Conservation (phyloP, 2,797 vertebrate genomes). For the Pyrocephalus nanus region DNA sequence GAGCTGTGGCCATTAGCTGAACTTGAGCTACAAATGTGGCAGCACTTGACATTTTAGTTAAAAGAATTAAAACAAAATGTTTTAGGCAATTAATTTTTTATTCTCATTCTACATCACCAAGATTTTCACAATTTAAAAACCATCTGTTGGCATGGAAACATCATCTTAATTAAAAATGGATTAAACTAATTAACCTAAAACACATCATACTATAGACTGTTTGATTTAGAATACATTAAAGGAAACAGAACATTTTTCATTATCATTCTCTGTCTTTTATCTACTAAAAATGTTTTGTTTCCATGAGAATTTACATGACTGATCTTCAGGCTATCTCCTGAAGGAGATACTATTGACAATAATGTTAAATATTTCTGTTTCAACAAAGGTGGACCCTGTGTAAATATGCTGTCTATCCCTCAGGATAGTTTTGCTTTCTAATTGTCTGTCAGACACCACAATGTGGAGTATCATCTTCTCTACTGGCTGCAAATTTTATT, state of each 20-base stretch:
- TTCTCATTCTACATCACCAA: constrained; percentile 57
- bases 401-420: background rate
- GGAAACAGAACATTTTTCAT: constrained; percentile 65
- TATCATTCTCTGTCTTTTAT: constrained; percentile 60
- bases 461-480: background rate
- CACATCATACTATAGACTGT: constrained; percentile 62
- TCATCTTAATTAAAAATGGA: constrained; percentile 76
- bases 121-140: constrained; percentile 73
- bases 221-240: constrained; percentile 68
- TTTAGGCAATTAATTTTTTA: constrained; percentile 75
- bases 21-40: constrained; percentile 32
- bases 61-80: constrained; percentile 57
- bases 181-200: constrained; percentile 80
- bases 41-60: constrained; percentile 44
- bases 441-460: background rate
- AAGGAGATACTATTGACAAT: background rate
- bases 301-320: background rate
- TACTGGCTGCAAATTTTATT: background rate
- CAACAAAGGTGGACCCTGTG: background rate
- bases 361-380: background rate
- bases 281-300: constrained; percentile 53
- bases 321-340: background rate
- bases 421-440: background rate
- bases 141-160: constrained; percentile 78
- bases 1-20: constrained; percentile 27